Percentiles rank a stretch among this genome's conserved stretches.
Conservation (phyloP, 2,797 vertebrate species). For the Halcyon leucocephala region DNA sequence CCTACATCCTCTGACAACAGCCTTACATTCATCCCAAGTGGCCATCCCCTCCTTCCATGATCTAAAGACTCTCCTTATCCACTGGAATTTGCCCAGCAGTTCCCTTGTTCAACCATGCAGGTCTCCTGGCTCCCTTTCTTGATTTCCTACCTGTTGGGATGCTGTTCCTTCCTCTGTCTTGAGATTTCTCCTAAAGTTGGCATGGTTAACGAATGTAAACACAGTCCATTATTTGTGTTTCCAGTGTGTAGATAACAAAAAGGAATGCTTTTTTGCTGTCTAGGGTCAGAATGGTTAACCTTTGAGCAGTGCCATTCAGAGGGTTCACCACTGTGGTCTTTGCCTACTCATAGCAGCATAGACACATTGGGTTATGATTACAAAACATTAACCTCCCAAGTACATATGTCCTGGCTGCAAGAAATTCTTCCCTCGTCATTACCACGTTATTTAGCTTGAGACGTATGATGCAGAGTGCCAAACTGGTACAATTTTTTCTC, state of each 20-base stretch:
- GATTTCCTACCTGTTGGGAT: too few species aligned
- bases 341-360: neutral
- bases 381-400: neutral
- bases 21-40: too few species aligned
- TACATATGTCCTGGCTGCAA: neutral
- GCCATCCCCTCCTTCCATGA: too few species aligned
- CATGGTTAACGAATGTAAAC: neutral
- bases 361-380: neutral
- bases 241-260: neutral
- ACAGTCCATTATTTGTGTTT: neutral
- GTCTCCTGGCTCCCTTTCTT: too few species aligned
- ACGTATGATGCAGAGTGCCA: neutral
- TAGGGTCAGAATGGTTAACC: neutral
- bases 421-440: neutral
- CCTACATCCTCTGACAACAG: too few species aligned
- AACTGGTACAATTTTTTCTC: neutral
- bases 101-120: too few species aligned
- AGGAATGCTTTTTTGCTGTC: neutral
- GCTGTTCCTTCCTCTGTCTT: neutral
- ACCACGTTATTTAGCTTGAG: neutral
- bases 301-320: neutral
- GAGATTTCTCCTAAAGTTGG: neutral
- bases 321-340: neutral
- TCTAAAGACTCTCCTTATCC: too few species aligned
- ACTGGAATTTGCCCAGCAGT: too few species aligned